Base-by-base conservation (phyloP, 2,888 invertebrate genomes). In the Enoplolaimus lenunculus region DNA sequence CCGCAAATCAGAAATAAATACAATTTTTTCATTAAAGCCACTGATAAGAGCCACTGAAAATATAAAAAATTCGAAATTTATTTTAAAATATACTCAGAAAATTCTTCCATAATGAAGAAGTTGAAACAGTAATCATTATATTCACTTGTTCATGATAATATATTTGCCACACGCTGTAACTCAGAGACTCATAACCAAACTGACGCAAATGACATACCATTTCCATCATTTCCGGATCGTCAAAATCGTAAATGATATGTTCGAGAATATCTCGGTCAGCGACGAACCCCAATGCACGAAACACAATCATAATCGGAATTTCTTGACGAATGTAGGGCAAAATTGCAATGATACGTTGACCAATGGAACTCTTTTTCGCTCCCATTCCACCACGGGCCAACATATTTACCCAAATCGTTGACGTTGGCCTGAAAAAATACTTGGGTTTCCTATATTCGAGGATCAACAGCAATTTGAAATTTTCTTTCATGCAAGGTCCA, bases 141-240 rank as follows among this genome's bases (percentile, higher is more conserved):
- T n/a, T n/a, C n/a, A n/a, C n/a, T n/a, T n/a, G n/a, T n/a, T n/a
- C n/a, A n/a, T n/a, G n/a, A n/a, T n/a, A n/a, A n/a, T n/a, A n/a
- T n/a, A n/a, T n/a, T n/a, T n/a, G n/a, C n/a, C n/a, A n/a, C n/a
- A n/a, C n/a, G n/a, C n/a, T n/a, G n/a, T n/a, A n/a, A n/a, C n/a
- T n/a, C n/a, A n/a, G n/a, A n/a, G n/a, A n/a, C n/a, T n/a, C n/a
- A n/a, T n/a, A n/a, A n/a, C n/a, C n/a, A n/a, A n/a, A n/a, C n/a
- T n/a, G n/a, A n/a, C n/a, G n/a, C n/a, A n/a, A n/a, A 21, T 30
- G 31, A 13, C 7, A 7, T n/a, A 62, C 95, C 95, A 99, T 97
- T 86, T 99, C 98, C 97, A 99, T 98, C 95, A 99, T 97, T 85
- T 99, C 98, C 3, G 94, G 97, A 83, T 99, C 98, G 82, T 98